A percentile compares a stretch with the other conserved stretches of the same genome.
These are phyloP conservation scores for Denticeps clupeoides DNA, from an alignment of 2,797 vertebrate genomes.

Conservation along the genomic window DNA sequence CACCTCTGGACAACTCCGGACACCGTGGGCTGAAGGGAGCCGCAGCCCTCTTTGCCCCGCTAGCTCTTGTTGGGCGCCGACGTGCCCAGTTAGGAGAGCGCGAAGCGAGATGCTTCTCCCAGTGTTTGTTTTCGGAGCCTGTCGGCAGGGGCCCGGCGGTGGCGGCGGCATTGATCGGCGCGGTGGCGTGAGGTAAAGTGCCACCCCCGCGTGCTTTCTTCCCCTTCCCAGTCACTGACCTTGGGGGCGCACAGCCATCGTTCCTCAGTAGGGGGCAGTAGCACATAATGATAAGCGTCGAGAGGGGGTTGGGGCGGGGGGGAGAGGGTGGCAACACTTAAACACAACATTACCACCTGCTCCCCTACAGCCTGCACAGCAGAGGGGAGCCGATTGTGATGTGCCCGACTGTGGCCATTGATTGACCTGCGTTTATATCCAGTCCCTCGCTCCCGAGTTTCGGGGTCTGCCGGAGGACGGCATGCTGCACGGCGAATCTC, in stretches of 20 bases:
- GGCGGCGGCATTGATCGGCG: constrained; percentile 44
- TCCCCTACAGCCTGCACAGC: constrained; percentile 17
- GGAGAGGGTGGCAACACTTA: constrained; percentile 34
- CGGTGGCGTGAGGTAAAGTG: constrained; percentile 47
- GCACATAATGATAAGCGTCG: constrained; percentile 57
- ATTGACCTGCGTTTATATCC: constrained; percentile 36
- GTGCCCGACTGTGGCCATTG: constrained; percentile 31
- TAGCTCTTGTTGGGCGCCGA: constrained; percentile 35
- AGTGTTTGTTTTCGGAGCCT: constrained; percentile 45
- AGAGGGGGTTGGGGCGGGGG: constrained; percentile 15
- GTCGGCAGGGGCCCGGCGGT: constrained; percentile 32
- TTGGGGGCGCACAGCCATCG: constrained; percentile 41
- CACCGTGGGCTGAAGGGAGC: neutral
- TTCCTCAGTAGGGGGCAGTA: constrained; percentile 61
- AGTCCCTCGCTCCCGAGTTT: constrained; percentile 19
- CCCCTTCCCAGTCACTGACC: constrained; percentile 41
- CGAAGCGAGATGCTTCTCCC: constrained; percentile 42
- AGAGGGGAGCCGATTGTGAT: constrained; percentile 34
- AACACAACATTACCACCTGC: constrained; percentile 46
- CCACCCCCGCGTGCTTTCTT: constrained; percentile 36
- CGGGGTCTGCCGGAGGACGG: constrained; percentile 10
- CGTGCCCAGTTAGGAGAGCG: constrained; percentile 8
- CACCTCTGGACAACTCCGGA: neutral
- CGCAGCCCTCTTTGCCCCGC: constrained; percentile 26
- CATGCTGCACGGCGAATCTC: constrained; percentile 34